A percentile compares a stretch with the other conserved stretches of the same genome.
Conservation (phyloP, 2,797 vertebrate species). For the Meriones psammophilus region DNA sequence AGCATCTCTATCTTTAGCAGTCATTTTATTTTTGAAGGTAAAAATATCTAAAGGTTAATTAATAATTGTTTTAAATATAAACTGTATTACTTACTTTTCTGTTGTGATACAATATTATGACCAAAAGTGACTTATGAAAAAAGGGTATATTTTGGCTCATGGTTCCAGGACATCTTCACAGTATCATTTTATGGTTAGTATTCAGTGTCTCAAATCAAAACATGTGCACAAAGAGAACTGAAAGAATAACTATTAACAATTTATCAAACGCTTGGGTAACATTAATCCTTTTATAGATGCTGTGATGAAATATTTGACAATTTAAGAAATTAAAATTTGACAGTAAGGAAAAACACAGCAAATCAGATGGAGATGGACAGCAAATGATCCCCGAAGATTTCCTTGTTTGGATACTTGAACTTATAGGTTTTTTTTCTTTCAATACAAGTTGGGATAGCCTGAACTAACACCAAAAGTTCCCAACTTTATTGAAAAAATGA, state of each 20-base stretch:
- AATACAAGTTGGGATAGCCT: neutral
- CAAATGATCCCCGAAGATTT: neutral
- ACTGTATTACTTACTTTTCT: neutral
- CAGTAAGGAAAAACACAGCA: neutral
- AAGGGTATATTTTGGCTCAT: neutral
- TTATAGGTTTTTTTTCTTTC: neutral
- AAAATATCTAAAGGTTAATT: neutral
- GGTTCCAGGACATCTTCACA: neutral
- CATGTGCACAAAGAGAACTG: neutral
- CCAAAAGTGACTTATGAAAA: neutral
- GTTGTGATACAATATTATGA: neutral
- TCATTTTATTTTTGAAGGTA: neutral
- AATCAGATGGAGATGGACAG: neutral
- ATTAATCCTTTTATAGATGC: neutral
- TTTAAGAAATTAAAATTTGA: neutral
- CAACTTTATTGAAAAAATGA: neutral
- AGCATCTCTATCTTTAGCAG: neutral
- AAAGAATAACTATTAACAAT: constrained; percentile 22
- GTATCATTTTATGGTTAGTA: neutral
- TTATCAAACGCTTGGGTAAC: neutral
- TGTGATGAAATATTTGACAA: neutral
- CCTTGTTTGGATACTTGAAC: neutral
- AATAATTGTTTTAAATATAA: neutral
- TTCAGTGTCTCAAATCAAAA: neutral
- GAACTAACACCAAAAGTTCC: neutral